Evolutionary conservation across 2,888 invertebrate species (phyloP).

Genomic region (Sericinus montela): DNA sequence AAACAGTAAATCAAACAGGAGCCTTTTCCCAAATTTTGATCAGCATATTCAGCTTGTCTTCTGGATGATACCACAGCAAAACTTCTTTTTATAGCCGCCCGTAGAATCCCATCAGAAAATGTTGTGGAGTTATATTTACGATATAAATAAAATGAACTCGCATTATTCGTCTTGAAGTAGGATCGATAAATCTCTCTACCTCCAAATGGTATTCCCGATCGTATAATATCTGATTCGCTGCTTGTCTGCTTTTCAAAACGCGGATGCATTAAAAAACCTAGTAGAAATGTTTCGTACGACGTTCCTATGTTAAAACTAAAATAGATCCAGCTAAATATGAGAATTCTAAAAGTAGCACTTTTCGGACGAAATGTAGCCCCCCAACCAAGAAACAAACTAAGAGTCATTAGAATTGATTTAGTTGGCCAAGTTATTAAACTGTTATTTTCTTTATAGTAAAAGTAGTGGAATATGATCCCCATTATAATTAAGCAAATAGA

Average conservation of each 20-base stretch:
- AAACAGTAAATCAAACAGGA: conserved; percentile 65
- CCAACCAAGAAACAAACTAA: conserved; percentile 71
- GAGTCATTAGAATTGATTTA: conserved; percentile 64
- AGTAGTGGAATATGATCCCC: conserved; percentile 58
- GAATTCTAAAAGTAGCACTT: conserved; percentile 58
- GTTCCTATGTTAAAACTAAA: conserved; percentile 73
- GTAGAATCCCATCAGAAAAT: conserved; percentile 60
- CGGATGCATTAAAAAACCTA: conserved; percentile 74
- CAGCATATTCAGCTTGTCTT: conserved; percentile 66
- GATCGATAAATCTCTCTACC: conserved; percentile 71
- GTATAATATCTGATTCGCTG: conserved; percentile 62
- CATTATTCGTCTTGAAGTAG: conserved; percentile 73
- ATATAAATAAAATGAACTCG: conserved; percentile 69
- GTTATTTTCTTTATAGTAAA: conserved; percentile 54
- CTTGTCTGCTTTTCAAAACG: conserved; percentile 74
- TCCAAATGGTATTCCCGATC: conserved; percentile 62
- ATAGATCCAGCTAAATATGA: conserved; percentile 67
- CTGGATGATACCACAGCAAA: conserved; percentile 66
- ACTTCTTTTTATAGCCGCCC: conserved; percentile 54
- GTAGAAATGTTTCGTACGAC: conserved; percentile 71
- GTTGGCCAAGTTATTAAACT: conserved; percentile 62
- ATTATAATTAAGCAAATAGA: conserved; percentile 52
- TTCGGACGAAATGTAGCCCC: conserved; percentile 60
- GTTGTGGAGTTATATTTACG: conserved; percentile 65
- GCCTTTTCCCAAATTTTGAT: conserved; percentile 65